phyloP scores from a whole-genome alignment of 2,888 invertebrate species.

The Trachelus tabidus region DNA sequence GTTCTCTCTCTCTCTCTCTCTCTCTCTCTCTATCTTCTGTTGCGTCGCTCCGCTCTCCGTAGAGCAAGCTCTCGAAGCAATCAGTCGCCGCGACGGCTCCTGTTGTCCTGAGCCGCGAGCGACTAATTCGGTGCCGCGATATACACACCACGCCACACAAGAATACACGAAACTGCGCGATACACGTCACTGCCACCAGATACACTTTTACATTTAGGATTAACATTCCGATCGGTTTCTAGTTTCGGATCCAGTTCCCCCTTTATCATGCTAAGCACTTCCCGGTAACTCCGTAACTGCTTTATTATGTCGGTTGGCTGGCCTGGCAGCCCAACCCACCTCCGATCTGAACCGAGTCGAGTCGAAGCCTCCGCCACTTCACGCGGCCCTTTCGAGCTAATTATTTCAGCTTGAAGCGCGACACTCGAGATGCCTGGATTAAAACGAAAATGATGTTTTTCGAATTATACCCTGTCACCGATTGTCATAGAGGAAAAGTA shows the following conservation, averaged over 20 bases:
- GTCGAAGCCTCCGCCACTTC: too few relatives aligned
- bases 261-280: conserved; percentile 20
- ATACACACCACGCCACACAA: not conserved
- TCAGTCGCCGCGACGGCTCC: too few relatives aligned
- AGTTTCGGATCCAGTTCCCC: conserved; percentile 19
- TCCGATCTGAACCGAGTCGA: too few relatives aligned
- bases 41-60: too few relatives aligned
- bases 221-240: conserved; percentile 21
- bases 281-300: conserved; percentile 9
- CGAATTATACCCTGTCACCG: too few relatives aligned
- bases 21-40: not conserved
- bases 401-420: too few relatives aligned
- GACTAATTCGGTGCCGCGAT: not conserved
- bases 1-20: not conserved
- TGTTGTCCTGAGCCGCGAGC: too few relatives aligned
- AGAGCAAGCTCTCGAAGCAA: too few relatives aligned
- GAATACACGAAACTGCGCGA: not conserved
- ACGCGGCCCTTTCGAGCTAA: too few relatives aligned
- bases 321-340: not conserved
- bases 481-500: too few relatives aligned
- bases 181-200: not conserved
- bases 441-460: too few relatives aligned
- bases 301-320: conserved; percentile 7
- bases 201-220: conserved; percentile 13
- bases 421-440: too few relatives aligned